These are phyloP conservation scores for Sorex araneus DNA, from an alignment of 2,113 vertebrate genomes.

Conservation along the genomic window DNA sequence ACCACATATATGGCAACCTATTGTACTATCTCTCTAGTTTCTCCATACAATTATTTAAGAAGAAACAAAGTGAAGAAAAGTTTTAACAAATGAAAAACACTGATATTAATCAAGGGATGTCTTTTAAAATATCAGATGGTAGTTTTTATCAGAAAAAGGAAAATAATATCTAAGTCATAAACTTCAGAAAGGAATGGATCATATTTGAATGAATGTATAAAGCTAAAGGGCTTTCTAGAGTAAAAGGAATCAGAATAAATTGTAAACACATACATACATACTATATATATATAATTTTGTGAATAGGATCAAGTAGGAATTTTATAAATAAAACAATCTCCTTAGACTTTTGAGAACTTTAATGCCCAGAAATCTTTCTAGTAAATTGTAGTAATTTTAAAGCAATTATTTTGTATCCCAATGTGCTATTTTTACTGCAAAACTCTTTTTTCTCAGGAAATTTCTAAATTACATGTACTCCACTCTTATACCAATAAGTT, in stretches of 20 bases:
- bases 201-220: conserved; percentile 35
- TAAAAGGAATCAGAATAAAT: neutral
- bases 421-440: neutral
- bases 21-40: neutral
- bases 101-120: neutral
- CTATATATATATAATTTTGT: neutral
- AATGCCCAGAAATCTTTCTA: too few species aligned
- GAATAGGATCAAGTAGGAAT: conserved; percentile 37
- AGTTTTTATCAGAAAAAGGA: conserved; percentile 29
- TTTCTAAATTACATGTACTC: conserved; percentile 31
- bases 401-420: neutral
- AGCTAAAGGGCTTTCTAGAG: neutral
- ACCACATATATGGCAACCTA: neutral
- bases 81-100: conserved; percentile 52
- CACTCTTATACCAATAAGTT: too few species aligned
- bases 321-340: conserved; percentile 21
- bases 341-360: neutral
- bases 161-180: conserved; percentile 21
- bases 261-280: neutral
- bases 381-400: neutral
- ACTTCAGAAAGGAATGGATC: neutral
- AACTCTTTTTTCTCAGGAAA: conserved; percentile 17
- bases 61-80: neutral
- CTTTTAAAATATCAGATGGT: neutral
- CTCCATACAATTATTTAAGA: neutral